Conservation (phyloP, 2,888 invertebrate species). For the Protophormia terraenovae region DNA sequence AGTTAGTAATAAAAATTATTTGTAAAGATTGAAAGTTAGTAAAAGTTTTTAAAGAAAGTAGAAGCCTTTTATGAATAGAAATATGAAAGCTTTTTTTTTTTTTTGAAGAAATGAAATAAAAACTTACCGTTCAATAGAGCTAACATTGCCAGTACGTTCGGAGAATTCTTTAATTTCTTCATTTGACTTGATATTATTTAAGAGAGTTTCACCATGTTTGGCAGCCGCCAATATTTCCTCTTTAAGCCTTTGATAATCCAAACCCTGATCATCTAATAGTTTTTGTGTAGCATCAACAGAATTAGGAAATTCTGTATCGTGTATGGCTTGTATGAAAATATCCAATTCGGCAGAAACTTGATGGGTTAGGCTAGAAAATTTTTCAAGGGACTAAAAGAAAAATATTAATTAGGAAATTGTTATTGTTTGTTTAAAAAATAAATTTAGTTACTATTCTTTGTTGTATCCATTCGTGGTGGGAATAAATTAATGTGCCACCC, state of each 20-base stretch:
- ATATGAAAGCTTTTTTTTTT: constrained; percentile 24
- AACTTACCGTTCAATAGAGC: constrained; percentile 92
- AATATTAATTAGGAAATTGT: too few relatives aligned
- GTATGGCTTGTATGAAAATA: constrained; percentile 92
- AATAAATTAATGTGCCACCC: constrained; percentile 93
- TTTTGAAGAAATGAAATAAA: constrained; percentile 15
- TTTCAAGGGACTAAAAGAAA: constrained; percentile 91
- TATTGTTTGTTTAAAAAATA: too few relatives aligned
- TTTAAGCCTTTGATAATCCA: constrained; percentile 84
- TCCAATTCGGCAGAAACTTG: constrained; percentile 93
- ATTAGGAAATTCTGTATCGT: constrained; percentile 96
- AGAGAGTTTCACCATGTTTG: constrained; percentile 92
- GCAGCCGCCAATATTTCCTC: constrained; percentile 93
- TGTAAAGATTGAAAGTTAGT: constrained; percentile 18
- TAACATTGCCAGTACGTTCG: constrained; percentile 91
- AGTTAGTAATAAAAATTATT: constrained; percentile 40
- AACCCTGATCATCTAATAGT: constrained; percentile 91
- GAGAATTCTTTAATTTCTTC: constrained; percentile 84
- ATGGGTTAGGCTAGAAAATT: constrained; percentile 95
- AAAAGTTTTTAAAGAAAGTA: constrained; percentile 5
- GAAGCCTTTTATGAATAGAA: too few relatives aligned
- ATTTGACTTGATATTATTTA: constrained; percentile 87
- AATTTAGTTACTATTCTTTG: constrained; percentile 89
- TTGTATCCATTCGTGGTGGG: constrained; percentile 97
- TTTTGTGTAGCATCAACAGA: constrained; percentile 95